phyloP scores from a whole-genome alignment of 2,888 invertebrate species.

The Coelopa pilipes region DNA sequence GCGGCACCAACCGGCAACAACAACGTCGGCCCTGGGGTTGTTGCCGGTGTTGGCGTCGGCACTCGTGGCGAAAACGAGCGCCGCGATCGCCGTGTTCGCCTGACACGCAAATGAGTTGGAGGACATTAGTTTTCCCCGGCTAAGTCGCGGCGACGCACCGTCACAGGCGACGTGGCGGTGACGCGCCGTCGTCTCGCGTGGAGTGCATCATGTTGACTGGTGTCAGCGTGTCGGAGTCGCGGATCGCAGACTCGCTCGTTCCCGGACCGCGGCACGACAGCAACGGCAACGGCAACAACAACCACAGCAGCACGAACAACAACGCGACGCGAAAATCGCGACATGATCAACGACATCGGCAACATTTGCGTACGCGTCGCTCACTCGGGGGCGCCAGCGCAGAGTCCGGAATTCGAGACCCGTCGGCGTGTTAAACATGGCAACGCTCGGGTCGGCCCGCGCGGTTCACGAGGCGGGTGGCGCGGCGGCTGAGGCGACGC shows the following conservation, averaged over 20 bases:
- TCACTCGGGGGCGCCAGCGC: conserved; percentile 29
- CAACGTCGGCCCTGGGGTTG: background rate
- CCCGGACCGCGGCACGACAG: background rate
- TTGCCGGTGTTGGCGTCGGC: too few species aligned
- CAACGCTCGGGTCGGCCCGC: conserved; percentile 2
- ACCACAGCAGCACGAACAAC: too few species aligned
- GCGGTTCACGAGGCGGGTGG: conserved; percentile 37
- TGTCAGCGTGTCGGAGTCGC: conserved; percentile 26
- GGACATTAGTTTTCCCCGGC: background rate
- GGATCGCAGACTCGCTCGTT: background rate
- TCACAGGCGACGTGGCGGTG: conserved; percentile 23
- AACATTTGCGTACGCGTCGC: background rate
- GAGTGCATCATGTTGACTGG: conserved; percentile 33
- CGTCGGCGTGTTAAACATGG: conserved; percentile 11
- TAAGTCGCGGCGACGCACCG: background rate
- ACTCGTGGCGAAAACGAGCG: too few species aligned
- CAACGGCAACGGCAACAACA: too few species aligned
- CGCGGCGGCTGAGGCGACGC: conserved; percentile 9
- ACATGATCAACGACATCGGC: background rate
- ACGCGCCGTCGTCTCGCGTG: conserved; percentile 30
- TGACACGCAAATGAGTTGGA: too few species aligned
- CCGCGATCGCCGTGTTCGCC: too few species aligned
- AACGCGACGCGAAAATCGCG: background rate
- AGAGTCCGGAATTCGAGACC: conserved; percentile 22
- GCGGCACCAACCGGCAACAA: background rate